Conservation (phyloP, 2,888 invertebrate species). For the Coelopa pilipes region DNA sequence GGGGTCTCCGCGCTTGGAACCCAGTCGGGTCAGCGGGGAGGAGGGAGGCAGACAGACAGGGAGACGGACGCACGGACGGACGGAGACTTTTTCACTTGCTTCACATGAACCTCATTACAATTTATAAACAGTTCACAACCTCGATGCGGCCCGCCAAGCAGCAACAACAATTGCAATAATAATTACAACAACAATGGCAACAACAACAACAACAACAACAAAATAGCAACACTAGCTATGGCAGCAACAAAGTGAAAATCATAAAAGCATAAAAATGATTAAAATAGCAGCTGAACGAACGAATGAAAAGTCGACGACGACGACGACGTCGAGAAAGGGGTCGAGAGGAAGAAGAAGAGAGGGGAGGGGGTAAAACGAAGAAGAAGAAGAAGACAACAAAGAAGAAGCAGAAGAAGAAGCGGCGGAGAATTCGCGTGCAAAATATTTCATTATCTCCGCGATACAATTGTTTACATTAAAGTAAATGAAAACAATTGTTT, state of each 20-base stretch:
- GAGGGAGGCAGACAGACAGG: not conserved
- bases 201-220: not conserved
- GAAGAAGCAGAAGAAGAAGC: not conserved
- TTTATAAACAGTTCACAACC: constrained; percentile 15
- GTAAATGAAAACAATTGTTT: constrained; percentile 28
- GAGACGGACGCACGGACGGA: too few relatives aligned
- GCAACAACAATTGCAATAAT: not conserved
- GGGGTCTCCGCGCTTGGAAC: too few relatives aligned
- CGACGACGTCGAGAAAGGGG: too few relatives aligned
- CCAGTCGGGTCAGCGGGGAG: too few relatives aligned
- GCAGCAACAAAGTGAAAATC: constrained; percentile 28
- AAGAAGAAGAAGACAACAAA: not conserved
- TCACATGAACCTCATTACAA: constrained; percentile 15
- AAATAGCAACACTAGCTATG: not conserved
- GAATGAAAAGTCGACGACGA: not conserved
- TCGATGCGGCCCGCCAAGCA: constrained; percentile 8
- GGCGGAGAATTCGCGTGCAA: constrained; percentile 23
- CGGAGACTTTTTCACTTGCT: not conserved
- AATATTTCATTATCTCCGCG: constrained; percentile 25
- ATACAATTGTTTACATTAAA: constrained; percentile 33
- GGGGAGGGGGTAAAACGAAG: not conserved
- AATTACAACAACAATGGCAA: not conserved
- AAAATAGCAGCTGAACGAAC: constrained; percentile 11
- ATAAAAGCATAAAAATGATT: constrained; percentile 34
- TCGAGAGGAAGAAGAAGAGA: not conserved